phyloP scores from a whole-genome alignment of 2,888 invertebrate species.

The Lydus trimaculatus region DNA sequence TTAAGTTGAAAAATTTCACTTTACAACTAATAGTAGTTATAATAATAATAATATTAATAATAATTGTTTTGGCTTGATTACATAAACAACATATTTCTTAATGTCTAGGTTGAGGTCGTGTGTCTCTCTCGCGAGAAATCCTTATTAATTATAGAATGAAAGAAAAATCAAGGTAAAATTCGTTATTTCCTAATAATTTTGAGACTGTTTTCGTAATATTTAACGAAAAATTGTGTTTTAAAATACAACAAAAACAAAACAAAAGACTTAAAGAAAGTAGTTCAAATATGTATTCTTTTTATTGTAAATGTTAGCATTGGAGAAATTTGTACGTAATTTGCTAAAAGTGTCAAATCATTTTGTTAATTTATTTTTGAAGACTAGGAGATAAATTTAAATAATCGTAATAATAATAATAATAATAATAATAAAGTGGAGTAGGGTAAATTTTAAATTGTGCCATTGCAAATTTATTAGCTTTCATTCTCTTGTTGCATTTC shows the following conservation, averaged over 20 bases:
- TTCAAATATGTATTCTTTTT: background rate
- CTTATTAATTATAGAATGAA: background rate
- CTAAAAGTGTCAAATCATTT: background rate
- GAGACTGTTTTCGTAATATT: background rate
- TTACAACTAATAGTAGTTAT: background rate
- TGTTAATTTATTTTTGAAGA: no score
- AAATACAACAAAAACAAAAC: no score
- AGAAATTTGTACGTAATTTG: no score
- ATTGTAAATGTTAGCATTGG: background rate
- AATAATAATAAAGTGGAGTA: background rate
- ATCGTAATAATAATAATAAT: background rate
- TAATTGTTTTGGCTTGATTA: background rate
- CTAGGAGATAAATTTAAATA: no score
- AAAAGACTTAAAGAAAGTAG: background rate
- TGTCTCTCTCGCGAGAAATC: background rate
- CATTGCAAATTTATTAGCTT: conserved; percentile 3
- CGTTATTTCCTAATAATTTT: background rate
- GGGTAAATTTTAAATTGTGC: background rate
- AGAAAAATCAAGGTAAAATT: background rate
- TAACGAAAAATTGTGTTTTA: no score
- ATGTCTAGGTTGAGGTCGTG: conserved; percentile 6
- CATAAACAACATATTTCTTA: background rate
- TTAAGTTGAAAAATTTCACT: background rate
- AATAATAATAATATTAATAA: background rate
- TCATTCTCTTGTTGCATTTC: background rate